A percentile compares a stretch with the other conserved stretches of the same genome.
These are phyloP conservation scores for Apamea sordens DNA, from an alignment of 2,888 invertebrate genomes.

Conservation along the genomic window DNA sequence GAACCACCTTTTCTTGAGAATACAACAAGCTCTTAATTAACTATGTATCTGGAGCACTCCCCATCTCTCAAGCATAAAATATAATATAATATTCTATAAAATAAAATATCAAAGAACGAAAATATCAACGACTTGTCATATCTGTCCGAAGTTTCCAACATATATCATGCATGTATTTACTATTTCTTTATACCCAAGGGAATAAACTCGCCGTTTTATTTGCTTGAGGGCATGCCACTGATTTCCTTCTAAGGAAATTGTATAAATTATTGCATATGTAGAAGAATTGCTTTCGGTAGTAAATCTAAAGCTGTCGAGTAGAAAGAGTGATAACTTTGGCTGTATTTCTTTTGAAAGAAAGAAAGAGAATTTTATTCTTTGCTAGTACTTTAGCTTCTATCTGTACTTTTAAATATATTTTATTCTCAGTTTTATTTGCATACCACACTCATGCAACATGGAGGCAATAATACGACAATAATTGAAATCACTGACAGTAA, in stretches of 20 bases:
- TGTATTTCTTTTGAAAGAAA: constrained; percentile 37
- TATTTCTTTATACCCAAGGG: constrained; percentile 32
- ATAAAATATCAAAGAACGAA: neutral
- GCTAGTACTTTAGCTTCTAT: neutral
- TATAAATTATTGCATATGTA: constrained; percentile 58
- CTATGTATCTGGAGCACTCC: neutral
- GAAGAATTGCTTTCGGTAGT: constrained; percentile 55
- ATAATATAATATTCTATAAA: neutral
- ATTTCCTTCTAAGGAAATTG: constrained; percentile 63
- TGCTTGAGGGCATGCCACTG: constrained; percentile 44
- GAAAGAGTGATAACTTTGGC: constrained; percentile 29
- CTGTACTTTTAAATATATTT: neutral
- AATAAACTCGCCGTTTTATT: constrained; percentile 50
- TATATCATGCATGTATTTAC: constrained; percentile 40
- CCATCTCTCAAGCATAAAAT: neutral
- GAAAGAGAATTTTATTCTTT: constrained; percentile 6
- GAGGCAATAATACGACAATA: too few relatives aligned
- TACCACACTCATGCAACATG: neutral
- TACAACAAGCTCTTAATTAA: neutral
- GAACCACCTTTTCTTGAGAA: neutral
- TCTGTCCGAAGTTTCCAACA: constrained; percentile 31
- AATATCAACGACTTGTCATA: constrained; percentile 22
- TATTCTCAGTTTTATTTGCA: neutral
- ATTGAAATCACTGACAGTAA: too few relatives aligned
- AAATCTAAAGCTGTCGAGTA: constrained; percentile 49